Conservation (phyloP, 2,888 invertebrate species). For the Ectropis crepuscularia region DNA sequence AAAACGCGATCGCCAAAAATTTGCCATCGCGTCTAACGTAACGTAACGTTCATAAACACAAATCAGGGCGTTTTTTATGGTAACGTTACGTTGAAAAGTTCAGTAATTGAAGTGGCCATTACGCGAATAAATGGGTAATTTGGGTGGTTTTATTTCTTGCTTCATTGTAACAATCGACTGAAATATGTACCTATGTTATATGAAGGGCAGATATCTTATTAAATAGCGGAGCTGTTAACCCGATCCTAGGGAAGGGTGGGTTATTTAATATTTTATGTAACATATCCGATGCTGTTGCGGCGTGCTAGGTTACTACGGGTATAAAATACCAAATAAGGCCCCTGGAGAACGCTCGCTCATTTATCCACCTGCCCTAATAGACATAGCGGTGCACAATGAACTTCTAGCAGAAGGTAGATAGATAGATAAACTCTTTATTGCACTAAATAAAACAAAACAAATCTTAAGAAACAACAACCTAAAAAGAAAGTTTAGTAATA, state of each 20-base stretch:
- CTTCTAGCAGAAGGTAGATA: conserved; percentile 12
- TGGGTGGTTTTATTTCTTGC: conserved; percentile 32
- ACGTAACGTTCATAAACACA: conserved; percentile 12
- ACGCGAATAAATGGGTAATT: conserved; percentile 37
- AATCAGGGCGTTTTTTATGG: conserved; percentile 24
- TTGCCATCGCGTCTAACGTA: conserved; percentile 21
- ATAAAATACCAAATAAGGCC: conserved; percentile 39
- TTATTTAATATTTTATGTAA: conserved; percentile 29
- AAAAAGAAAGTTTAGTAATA: too few relatives aligned
- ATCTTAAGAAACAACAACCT: too few relatives aligned
- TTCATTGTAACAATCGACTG: conserved; percentile 17
- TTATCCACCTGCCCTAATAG: conserved; percentile 21
- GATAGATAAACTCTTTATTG: too few relatives aligned
- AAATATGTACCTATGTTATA: conserved; percentile 27
- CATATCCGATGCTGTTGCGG: conserved; percentile 29
- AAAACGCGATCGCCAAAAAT: background rate
- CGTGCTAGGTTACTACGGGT: conserved; percentile 26
- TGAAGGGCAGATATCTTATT: conserved; percentile 21
- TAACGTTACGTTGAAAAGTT: conserved; percentile 29
- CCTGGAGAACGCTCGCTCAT: conserved; percentile 22
- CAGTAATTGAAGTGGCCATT: conserved; percentile 35
- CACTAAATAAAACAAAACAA: too few relatives aligned
- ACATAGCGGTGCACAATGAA: conserved; percentile 31
- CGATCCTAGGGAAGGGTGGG: conserved; percentile 28
- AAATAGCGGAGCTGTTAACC: conserved; percentile 30